These are phyloP conservation scores for Toxostoma redivivum DNA, from an alignment of 2,113 vertebrate genomes.

Conservation along the genomic window DNA sequence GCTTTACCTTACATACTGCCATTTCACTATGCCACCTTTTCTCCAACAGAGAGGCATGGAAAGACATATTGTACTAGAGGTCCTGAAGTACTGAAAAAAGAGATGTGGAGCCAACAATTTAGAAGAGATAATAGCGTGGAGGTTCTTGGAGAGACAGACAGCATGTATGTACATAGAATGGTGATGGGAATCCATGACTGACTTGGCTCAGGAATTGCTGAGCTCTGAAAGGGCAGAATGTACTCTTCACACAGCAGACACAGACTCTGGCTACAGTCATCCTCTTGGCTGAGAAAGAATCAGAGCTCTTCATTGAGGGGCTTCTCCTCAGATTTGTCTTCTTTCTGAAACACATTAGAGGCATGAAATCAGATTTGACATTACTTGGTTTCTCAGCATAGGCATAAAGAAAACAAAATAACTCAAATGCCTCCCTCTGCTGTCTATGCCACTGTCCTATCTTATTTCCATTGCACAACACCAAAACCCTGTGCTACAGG, in stretches of 20 bases:
- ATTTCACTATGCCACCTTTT: background rate
- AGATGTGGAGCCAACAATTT: background rate
- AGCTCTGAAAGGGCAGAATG: background rate
- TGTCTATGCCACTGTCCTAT: background rate
- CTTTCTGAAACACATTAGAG: conserved; percentile 63
- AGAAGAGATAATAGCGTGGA: background rate
- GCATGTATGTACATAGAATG: background rate
- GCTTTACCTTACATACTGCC: background rate
- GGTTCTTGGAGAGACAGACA: background rate
- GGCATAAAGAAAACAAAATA: background rate
- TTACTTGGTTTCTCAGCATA: background rate
- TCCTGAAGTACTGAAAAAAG: background rate
- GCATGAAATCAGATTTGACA: background rate
- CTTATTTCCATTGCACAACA: background rate
- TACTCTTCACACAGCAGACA: background rate
- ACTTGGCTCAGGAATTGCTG: background rate
- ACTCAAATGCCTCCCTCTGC: background rate
- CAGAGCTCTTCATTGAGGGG: conserved; percentile 66
- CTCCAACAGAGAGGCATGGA: background rate
- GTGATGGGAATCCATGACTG: background rate
- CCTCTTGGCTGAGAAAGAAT: background rate
- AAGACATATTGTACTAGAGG: background rate
- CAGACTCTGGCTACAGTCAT: background rate
- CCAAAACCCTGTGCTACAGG: background rate
- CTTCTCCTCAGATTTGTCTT: conserved; percentile 46